Evolutionary conservation across 2,113 vertebrate genomes (phyloP).

Genomic region (Aythya baeri): DNA sequence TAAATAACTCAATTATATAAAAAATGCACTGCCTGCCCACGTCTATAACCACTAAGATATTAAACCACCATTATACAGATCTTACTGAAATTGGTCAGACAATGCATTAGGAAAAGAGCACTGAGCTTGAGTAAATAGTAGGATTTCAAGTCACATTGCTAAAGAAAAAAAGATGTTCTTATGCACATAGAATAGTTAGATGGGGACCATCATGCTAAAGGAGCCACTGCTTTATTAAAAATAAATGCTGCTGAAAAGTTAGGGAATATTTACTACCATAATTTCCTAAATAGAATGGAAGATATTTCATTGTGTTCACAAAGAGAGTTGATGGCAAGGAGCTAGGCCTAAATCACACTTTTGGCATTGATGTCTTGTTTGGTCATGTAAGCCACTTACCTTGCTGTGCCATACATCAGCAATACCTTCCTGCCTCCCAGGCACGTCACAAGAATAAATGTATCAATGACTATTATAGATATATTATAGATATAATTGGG

Average conservation of each 20-base stretch:
- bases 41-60: neutral
- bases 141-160: neutral
- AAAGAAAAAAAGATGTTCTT: neutral
- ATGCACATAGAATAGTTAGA: neutral
- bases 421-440: neutral
- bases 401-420: neutral
- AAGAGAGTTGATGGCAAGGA: neutral
- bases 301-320: neutral
- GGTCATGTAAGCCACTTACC: neutral
- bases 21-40: neutral
- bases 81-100: slow-evolving; percentile 17
- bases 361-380: neutral
- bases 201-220: neutral
- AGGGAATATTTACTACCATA: neutral
- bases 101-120: neutral
- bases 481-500: neutral
- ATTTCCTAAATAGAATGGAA: neutral
- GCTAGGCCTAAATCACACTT: neutral
- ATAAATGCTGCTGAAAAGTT: neutral
- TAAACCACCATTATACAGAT: neutral
- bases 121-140: neutral
- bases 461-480: neutral
- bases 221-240: neutral
- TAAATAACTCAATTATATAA: neutral
- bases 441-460: neutral